A percentile compares a stretch with the other conserved stretches of the same genome.
phyloP scores from a whole-genome alignment of 2,797 vertebrate species.

The Catharus ustulatus region DNA sequence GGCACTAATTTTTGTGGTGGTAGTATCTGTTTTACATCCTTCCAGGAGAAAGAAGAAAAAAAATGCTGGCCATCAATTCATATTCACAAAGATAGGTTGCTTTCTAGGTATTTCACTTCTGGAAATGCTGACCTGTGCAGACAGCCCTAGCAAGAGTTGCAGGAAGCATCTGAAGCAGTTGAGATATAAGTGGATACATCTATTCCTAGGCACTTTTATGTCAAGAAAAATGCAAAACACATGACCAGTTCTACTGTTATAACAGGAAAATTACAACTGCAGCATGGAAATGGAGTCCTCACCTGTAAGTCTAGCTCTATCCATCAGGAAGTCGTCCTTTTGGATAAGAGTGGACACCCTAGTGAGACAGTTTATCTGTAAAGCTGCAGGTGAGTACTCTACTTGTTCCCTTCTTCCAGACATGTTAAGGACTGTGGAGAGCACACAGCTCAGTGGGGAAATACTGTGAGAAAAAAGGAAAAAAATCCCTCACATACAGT shows the following conservation, averaged over 20 bases:
- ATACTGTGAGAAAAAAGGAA: neutral
- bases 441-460: neutral
- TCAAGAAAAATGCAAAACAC: neutral
- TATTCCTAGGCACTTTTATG: neutral
- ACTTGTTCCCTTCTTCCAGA: neutral
- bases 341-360: rapidly evolving
- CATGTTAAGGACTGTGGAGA: neutral
- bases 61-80: neutral
- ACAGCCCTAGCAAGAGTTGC: neutral
- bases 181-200: neutral
- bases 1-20: neutral
- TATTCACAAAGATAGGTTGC: neutral
- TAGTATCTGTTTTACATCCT: neutral
- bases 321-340: neutral
- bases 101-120: neutral
- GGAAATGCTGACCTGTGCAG: neutral
- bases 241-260: neutral
- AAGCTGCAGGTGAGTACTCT: neutral
- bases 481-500: neutral
- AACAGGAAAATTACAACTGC: neutral
- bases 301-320: neutral
- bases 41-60: rapidly evolving
- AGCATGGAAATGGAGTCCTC: neutral
- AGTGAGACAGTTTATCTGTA: neutral
- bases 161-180: neutral